These are phyloP conservation scores for Gandaritis pyraliata DNA, from an alignment of 2,888 invertebrate species.

Conservation along the genomic window DNA sequence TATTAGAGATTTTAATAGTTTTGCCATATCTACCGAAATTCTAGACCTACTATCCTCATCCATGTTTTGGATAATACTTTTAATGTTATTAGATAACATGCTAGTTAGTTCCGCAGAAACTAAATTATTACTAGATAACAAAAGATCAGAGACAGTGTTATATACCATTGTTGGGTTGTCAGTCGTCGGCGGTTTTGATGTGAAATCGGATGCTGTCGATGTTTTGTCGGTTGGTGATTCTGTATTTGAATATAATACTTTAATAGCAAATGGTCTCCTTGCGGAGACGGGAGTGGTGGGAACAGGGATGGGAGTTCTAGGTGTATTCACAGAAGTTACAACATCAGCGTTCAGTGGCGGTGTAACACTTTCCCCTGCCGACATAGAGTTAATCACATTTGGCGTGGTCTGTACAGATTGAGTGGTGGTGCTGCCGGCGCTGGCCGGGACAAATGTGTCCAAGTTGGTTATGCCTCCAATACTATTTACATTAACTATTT, in stretches of 20 bases:
- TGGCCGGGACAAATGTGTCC: slow-evolving; percentile 59
- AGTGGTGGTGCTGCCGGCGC: slow-evolving; percentile 71
- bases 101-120: slow-evolving; percentile 82
- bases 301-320: slow-evolving; percentile 57
- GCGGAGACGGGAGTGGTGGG: slow-evolving; percentile 73
- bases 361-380: slow-evolving; percentile 73
- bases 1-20: slow-evolving; percentile 78
- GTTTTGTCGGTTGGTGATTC: slow-evolving; percentile 73
- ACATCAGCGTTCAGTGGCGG: slow-evolving; percentile 67
- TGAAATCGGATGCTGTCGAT: slow-evolving; percentile 67
- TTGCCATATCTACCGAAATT: slow-evolving; percentile 81
- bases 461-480: slow-evolving; percentile 65
- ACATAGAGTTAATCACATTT: slow-evolving; percentile 79
- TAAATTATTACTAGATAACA: slow-evolving; percentile 76
- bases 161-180: slow-evolving; percentile 78
- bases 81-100: slow-evolving; percentile 81
- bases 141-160: slow-evolving; percentile 80
- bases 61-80: slow-evolving; percentile 74
- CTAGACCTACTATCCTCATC: slow-evolving; percentile 75
- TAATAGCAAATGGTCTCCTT: slow-evolving; percentile 80
- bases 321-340: slow-evolving; percentile 64
- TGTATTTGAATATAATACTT: slow-evolving; percentile 77
- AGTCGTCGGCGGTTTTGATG: slow-evolving; percentile 71
- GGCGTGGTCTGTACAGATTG: slow-evolving; percentile 79
- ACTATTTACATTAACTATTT: slow-evolving; percentile 79